Percentiles rank a stretch among this genome's conserved stretches.
Conservation (phyloP, 1,140 invertebrate species). For the Acromyrmex charruanus region DNA sequence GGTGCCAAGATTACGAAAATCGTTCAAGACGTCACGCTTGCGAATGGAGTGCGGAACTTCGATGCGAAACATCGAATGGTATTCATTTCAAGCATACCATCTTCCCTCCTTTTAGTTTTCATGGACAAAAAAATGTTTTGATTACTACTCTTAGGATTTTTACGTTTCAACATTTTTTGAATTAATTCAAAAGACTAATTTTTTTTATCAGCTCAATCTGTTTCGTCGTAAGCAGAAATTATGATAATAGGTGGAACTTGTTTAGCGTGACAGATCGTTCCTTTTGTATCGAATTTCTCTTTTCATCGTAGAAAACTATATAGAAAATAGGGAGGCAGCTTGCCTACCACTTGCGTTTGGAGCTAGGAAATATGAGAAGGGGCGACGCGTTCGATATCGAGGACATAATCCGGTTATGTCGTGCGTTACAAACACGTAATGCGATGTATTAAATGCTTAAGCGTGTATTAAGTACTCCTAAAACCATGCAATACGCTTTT, state of each 20-base stretch:
- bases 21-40: not conserved
- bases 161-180: not conserved
- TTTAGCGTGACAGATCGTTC: conserved; percentile 19
- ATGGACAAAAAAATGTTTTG: not conserved
- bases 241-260: not conserved
- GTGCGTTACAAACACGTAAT: conserved; percentile 39
- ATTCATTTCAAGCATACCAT: too few species aligned
- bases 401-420: conserved; percentile 52
- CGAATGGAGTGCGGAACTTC: not conserved
- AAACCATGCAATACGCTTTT: conserved; percentile 41
- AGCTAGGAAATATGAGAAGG: conserved; percentile 38
- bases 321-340: conserved; percentile 11
- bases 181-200: not conserved
- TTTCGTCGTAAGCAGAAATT: conserved; percentile 4
- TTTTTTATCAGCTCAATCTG: not conserved
- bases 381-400: conserved; percentile 41
- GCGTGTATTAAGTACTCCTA: conserved; percentile 43
- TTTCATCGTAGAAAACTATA: conserved; percentile 10
- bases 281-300: not conserved
- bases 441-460: conserved; percentile 52
- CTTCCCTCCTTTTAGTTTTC: not conserved
- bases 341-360: conserved; percentile 12
- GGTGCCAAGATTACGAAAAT: not conserved
- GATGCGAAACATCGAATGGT: not conserved
- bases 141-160: not conserved